Evolutionary conservation across 2,797 vertebrate species (phyloP).

Genomic region (Danio tinwini): DNA sequence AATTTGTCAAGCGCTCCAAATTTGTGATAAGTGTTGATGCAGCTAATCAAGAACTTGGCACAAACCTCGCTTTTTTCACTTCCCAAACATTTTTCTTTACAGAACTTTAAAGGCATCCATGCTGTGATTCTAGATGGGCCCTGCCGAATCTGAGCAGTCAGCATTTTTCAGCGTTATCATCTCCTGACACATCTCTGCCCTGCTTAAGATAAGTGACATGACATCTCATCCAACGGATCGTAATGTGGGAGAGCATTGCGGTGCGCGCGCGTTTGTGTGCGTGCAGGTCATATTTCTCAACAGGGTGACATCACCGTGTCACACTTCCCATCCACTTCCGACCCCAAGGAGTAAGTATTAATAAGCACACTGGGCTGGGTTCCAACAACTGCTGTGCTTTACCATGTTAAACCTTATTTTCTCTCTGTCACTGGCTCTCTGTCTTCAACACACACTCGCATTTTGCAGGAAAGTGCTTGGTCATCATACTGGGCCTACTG

Average conservation of each 20-base stretch:
- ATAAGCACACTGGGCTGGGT: constrained; percentile 61
- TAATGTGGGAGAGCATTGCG: constrained; percentile 69
- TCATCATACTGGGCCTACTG: constrained; percentile 25
- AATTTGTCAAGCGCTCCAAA: constrained; percentile 35
- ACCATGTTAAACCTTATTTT: constrained; percentile 28
- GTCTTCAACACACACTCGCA: constrained; percentile 6
- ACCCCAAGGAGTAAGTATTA: constrained; percentile 57
- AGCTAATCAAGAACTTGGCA: constrained; percentile 49
- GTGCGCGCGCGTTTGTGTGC: constrained; percentile 11
- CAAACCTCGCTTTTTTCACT: constrained; percentile 7
- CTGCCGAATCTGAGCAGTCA: constrained; percentile 77
- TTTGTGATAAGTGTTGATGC: constrained; percentile 31
- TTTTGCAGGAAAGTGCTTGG: constrained; percentile 13
- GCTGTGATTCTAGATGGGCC: constrained; percentile 67
- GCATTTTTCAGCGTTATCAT: constrained; percentile 71
- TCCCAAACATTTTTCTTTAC: neutral
- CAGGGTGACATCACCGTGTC: constrained; percentile 70
- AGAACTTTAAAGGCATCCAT: constrained; percentile 61
- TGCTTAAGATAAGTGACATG: constrained; percentile 80
- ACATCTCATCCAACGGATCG: constrained; percentile 73
- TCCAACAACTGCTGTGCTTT: constrained; percentile 58
- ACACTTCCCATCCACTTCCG: constrained; percentile 54
- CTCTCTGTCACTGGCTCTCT: constrained; percentile 10
- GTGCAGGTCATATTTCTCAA: constrained; percentile 72
- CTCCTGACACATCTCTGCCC: constrained; percentile 67